A percentile compares a stretch with the other conserved stretches of the same genome.
Evolutionary conservation across 2,113 vertebrate genomes (phyloP).

Genomic region (Saccopteryx leptura): DNA sequence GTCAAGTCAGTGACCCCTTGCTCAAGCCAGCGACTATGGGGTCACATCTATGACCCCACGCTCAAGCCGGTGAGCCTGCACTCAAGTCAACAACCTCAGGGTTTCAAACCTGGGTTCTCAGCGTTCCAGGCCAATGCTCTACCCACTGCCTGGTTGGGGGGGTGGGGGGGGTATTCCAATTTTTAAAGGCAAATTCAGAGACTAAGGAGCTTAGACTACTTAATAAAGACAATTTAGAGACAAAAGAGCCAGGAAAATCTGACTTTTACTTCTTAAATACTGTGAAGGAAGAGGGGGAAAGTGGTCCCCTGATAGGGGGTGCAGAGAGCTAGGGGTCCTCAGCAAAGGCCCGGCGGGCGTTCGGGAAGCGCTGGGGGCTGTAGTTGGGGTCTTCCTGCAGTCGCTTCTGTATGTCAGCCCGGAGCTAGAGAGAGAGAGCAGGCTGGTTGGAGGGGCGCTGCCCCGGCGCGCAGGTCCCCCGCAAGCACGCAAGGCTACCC

Average conservation of each 20-base stretch:
- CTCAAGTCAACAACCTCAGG: no score
- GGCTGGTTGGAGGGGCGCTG: not conserved
- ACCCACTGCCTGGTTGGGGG: no score
- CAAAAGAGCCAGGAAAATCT: slow-evolving; percentile 83
- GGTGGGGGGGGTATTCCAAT: no score
- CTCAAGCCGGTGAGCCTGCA: no score
- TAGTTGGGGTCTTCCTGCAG: slow-evolving; percentile 93
- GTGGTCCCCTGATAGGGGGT: slow-evolving; percentile 69
- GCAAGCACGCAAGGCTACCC: slow-evolving; percentile 31
- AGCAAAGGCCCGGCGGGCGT: slow-evolving; percentile 92
- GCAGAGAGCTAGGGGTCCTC: slow-evolving; percentile 88
- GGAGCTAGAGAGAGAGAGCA: slow-evolving; percentile 88
- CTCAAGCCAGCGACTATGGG: no score
- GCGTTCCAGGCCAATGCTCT: no score
- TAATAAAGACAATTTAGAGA: slow-evolving; percentile 16
- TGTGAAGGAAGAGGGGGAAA: slow-evolving; percentile 64
- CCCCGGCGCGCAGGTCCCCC: not conserved
- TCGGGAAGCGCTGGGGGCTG: slow-evolving; percentile 93
- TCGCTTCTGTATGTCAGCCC: slow-evolving; percentile 93
- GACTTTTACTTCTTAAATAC: slow-evolving; percentile 86
- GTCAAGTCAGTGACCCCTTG: no score
- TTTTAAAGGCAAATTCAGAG: not conserved
- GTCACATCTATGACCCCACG: no score
- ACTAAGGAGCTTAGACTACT: not conserved
- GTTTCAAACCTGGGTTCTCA: no score